A percentile compares a stretch with the other conserved stretches of the same genome.
These are phyloP conservation scores for Cerastis rubricosa DNA, from an alignment of 2,888 invertebrate species.

Conservation along the genomic window DNA sequence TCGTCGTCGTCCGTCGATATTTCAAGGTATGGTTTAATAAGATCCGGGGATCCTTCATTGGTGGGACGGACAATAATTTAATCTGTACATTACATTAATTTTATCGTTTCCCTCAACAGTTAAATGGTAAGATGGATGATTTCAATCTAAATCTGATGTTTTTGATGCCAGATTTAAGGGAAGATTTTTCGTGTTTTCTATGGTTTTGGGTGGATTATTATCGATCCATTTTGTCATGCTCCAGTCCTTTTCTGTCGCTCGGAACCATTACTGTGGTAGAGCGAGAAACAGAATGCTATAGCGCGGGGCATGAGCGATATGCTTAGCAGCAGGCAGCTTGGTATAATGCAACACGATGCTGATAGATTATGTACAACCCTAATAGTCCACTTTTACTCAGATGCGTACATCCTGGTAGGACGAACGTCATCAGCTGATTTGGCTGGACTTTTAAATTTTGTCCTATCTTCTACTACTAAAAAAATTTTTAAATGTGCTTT, in stretches of 20 bases:
- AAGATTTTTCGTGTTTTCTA: not conserved
- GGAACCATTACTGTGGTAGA: too few relatives aligned
- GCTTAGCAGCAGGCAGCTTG: not conserved
- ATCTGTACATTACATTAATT: constrained; percentile 70
- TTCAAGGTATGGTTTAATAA: constrained; percentile 54
- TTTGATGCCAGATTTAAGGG: not conserved
- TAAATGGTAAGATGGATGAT: not conserved
- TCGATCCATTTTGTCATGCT: too few relatives aligned
- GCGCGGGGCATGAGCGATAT: not conserved
- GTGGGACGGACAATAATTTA: constrained; percentile 72
- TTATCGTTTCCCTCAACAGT: constrained; percentile 58
- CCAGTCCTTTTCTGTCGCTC: too few relatives aligned
- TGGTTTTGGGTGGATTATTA: too few relatives aligned
- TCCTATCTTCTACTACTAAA: not conserved
- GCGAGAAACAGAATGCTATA: too few relatives aligned
- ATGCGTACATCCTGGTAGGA: not conserved
- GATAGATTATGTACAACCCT: not conserved
- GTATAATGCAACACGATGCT: not conserved
- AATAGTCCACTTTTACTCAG: not conserved
- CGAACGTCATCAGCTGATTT: not conserved
- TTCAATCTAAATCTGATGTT: constrained; percentile 7
- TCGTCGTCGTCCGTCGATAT: constrained; percentile 24
- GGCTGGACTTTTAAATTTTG: not conserved
- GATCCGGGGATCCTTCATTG: constrained; percentile 54
- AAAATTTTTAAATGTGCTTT: not conserved